These are phyloP conservation scores for Silurus meridionalis DNA, from an alignment of 2,113 vertebrate species.

Conservation along the genomic window DNA sequence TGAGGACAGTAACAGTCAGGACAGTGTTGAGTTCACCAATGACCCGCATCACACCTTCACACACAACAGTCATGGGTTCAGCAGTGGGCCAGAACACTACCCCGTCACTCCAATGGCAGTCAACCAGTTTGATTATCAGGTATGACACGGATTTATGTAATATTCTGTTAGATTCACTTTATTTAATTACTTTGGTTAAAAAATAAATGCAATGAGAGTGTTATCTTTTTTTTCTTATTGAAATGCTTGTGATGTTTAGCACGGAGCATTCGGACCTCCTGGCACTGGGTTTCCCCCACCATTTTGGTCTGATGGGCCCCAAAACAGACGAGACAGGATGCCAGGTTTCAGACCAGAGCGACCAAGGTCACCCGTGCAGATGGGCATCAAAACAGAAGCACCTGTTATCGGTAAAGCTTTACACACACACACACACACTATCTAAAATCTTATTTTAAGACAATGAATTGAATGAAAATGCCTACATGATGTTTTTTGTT, in stretches of 20 bases:
- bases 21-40: conserved; percentile 92
- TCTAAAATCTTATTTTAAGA: not conserved
- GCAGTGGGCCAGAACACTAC: conserved; percentile 96
- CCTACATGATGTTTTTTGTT: not conserved
- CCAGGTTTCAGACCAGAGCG: conserved; percentile 85
- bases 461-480: not conserved
- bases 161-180: no score
- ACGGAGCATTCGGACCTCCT: conserved; percentile 90
- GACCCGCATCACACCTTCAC: conserved; percentile 92
- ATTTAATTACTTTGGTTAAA: no score
- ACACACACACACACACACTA: not conserved
- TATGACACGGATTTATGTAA: conserved; percentile 64
- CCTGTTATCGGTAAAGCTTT: conserved; percentile 83
- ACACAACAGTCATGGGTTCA: conserved; percentile 98
- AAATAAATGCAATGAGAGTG: no score
- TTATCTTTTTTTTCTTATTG: not conserved
- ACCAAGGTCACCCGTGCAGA: conserved; percentile 88
- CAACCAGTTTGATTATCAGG: conserved; percentile 99
- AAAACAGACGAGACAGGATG: conserved; percentile 90
- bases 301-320: conserved; percentile 95
- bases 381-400: conserved; percentile 90
- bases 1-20: conserved; percentile 98
- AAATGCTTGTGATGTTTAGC: conserved; percentile 72
- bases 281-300: conserved; percentile 88
- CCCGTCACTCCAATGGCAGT: conserved; percentile 88